phyloP scores from a whole-genome alignment of 2,888 invertebrate species.

The Drosophila algonquin region DNA sequence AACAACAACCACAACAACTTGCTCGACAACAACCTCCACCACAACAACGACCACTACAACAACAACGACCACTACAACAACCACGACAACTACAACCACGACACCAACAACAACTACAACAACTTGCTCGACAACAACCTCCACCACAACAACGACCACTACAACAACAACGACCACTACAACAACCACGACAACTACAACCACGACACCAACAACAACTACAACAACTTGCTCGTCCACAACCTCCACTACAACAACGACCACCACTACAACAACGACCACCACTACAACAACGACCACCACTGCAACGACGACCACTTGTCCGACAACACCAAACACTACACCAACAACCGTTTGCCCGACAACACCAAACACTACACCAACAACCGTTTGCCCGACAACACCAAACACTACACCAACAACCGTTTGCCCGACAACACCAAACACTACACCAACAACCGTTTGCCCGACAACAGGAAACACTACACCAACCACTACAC shows the following conservation, averaged over 20 bases:
- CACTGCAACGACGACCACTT: conserved; percentile 26
- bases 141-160: neutral
- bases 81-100: conserved; percentile 24
- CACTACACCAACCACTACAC: conserved; percentile 6
- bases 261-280: neutral
- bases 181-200: neutral
- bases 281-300: conserved; percentile 9
- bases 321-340: neutral
- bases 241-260: neutral
- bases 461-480: conserved; percentile 7
- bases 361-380: conserved; percentile 12
- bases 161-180: conserved; percentile 4
- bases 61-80: conserved; percentile 20
- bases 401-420: neutral
- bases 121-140: conserved; percentile 3
- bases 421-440: conserved; percentile 3
- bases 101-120: conserved; percentile 27
- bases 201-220: conserved; percentile 10
- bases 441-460: conserved; percentile 5
- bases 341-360: conserved; percentile 10
- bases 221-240: conserved; percentile 23
- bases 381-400: conserved; percentile 6
- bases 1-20: conserved; percentile 5
- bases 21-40: conserved; percentile 13
- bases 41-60: conserved; percentile 5